These are phyloP conservation scores for Hydrochoerus hydrochaeris DNA, from an alignment of 2,113 vertebrate genomes.

Conservation along the genomic window DNA sequence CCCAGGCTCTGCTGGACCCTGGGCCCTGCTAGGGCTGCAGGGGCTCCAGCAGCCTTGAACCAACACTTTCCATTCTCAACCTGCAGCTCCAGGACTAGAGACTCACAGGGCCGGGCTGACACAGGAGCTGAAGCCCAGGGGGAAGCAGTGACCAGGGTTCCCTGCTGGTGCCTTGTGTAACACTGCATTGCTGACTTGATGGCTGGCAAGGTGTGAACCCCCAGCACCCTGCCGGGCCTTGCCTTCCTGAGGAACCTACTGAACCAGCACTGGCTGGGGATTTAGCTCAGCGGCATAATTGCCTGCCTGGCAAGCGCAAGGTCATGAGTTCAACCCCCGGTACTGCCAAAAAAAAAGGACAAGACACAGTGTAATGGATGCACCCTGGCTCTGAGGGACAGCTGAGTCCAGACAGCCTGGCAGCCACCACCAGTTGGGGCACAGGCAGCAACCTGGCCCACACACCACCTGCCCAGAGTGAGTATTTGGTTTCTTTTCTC, in stretches of 20 bases:
- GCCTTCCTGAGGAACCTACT: not conserved
- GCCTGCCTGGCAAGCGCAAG: no score
- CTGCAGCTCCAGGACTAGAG: fast-evolving
- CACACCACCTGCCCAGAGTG: fast-evolving
- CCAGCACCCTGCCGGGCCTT: not conserved
- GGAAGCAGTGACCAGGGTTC: fast-evolving
- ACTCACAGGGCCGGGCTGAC: not conserved
- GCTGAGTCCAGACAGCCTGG: not conserved
- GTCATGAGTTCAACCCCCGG: no score
- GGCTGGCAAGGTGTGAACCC: fast-evolving
- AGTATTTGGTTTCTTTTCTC: fast-evolving
- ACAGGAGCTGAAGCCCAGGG: fast-evolving
- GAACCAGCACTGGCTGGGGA: not conserved
- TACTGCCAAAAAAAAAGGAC: no score
- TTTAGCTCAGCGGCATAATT: no score
- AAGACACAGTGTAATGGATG: not conserved
- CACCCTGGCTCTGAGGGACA: not conserved
- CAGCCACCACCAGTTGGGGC: fast-evolving
- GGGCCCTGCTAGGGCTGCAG: no score
- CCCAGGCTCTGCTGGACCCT: fast-evolving
- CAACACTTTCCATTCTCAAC: not conserved
- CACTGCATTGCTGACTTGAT: fast-evolving
- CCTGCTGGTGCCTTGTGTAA: no score
- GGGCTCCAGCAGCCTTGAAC: not conserved
- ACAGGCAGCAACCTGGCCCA: not conserved